A percentile compares a stretch with the other conserved stretches of the same genome.
phyloP scores from a whole-genome alignment of 2,797 vertebrate genomes.

The Poeciliopsis gracilis region DNA sequence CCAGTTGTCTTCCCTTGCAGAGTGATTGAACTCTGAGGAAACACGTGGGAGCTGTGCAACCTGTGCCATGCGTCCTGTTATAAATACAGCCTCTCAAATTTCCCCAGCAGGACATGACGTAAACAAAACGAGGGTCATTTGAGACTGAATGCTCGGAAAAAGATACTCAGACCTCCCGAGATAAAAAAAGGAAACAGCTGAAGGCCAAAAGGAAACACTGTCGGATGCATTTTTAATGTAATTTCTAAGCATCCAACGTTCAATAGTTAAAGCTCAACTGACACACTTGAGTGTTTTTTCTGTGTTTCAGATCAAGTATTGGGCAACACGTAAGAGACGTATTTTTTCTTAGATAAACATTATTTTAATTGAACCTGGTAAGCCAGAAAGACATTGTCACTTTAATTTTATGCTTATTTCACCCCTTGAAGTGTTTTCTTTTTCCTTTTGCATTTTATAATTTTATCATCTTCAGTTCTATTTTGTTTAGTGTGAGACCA shows the following conservation, averaged over 20 bases:
- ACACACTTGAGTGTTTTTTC: conserved; percentile 61
- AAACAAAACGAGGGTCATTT: conserved; percentile 57
- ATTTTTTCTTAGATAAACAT: neutral
- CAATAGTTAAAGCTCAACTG: conserved; percentile 36
- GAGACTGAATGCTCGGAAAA: conserved; percentile 58
- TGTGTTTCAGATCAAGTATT: conserved; percentile 37
- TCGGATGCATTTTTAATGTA: conserved; percentile 48
- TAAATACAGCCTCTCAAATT: conserved; percentile 54
- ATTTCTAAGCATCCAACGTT: conserved; percentile 31
- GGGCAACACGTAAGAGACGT: conserved; percentile 3
- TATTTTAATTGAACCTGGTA: neutral
- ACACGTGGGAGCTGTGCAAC: conserved; percentile 54
- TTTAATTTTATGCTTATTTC: neutral
- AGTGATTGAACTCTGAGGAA: conserved; percentile 51
- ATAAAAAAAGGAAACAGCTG: conserved; percentile 42
- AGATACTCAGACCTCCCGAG: conserved; percentile 65
- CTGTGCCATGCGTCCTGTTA: conserved; percentile 57
- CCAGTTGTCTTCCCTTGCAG: conserved; percentile 50
- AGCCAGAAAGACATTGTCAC: neutral
- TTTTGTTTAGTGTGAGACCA: neutral
- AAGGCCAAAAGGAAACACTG: conserved; percentile 67
- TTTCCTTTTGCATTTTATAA: neutral
- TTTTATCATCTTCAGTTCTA: neutral
- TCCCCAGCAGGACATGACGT: conserved; percentile 62
- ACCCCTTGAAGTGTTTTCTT: neutral